These are phyloP conservation scores for Oxyura jamaicensis DNA, from an alignment of 2,113 vertebrate species.

Conservation along the genomic window DNA sequence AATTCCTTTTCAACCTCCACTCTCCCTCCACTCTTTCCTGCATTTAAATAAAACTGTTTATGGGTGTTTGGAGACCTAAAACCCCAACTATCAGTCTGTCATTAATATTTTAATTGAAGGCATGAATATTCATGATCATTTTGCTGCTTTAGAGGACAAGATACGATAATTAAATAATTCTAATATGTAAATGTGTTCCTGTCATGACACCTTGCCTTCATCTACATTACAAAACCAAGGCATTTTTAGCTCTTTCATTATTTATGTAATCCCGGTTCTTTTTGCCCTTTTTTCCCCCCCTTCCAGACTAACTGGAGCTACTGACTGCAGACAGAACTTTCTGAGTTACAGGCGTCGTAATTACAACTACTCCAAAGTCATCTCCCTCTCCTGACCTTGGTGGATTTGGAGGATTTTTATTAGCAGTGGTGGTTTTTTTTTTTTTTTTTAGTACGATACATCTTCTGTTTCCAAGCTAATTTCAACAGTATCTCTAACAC, in stretches of 20 bases:
- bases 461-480: slow-evolving; percentile 24
- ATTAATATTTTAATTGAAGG: slow-evolving; percentile 80
- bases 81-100: slow-evolving; percentile 56
- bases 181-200: slow-evolving; percentile 73
- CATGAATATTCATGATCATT: slow-evolving; percentile 76
- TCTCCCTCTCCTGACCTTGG: not conserved
- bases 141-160: slow-evolving; percentile 68
- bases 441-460: not conserved
- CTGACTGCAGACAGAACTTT: slow-evolving; percentile 5
- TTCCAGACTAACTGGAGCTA: slow-evolving; percentile 39
- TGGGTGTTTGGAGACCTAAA: slow-evolving; percentile 69
- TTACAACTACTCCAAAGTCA: not conserved
- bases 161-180: slow-evolving; percentile 73
- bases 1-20: slow-evolving; percentile 33
- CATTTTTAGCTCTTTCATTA: slow-evolving; percentile 75
- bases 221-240: slow-evolving; percentile 74
- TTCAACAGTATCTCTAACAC: not conserved
- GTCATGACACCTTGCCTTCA: slow-evolving; percentile 73
- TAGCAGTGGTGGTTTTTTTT: not conserved
- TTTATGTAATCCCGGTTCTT: slow-evolving; percentile 68
- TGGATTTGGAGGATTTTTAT: not conserved
- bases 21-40: slow-evolving; percentile 41
- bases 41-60: slow-evolving; percentile 70
- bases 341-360: not conserved
- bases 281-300: fast-evolving